Conservation (phyloP, 2,113 vertebrate species). For the Naja naja region DNA sequence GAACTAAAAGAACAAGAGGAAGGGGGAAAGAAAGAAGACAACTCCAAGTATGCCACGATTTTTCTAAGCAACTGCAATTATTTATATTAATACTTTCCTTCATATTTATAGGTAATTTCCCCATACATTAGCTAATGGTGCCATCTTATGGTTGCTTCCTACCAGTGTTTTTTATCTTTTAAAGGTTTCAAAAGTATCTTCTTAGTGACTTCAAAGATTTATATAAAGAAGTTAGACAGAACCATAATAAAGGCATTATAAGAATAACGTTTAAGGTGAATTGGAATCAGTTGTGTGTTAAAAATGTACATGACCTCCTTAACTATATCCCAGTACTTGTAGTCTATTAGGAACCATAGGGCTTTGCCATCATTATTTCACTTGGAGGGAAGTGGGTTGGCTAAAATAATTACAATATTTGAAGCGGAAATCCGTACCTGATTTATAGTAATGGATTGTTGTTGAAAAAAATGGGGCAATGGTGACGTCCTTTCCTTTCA, state of each 20-base stretch:
- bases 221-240: background rate
- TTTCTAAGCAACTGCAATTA: background rate
- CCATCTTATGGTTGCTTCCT: conserved; percentile 68
- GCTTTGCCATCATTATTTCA: background rate
- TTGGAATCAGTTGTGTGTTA: background rate
- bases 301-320: background rate
- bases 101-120: background rate
- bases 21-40: background rate
- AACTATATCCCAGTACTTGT: background rate
- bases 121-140: conserved; percentile 67
- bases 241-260: background rate
- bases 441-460: background rate
- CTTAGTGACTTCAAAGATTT: background rate
- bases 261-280: background rate
- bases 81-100: background rate
- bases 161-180: background rate
- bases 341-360: background rate
- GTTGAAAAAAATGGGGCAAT: background rate
- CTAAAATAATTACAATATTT: background rate
- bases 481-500: background rate
- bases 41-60: background rate
- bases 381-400: background rate
- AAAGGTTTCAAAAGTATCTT: background rate
- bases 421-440: background rate
- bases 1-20: background rate